Percentiles rank a stretch among this genome's conserved stretches.
phyloP scores from a whole-genome alignment of 2,113 vertebrate genomes.

The Hemiscyllium ocellatum region DNA sequence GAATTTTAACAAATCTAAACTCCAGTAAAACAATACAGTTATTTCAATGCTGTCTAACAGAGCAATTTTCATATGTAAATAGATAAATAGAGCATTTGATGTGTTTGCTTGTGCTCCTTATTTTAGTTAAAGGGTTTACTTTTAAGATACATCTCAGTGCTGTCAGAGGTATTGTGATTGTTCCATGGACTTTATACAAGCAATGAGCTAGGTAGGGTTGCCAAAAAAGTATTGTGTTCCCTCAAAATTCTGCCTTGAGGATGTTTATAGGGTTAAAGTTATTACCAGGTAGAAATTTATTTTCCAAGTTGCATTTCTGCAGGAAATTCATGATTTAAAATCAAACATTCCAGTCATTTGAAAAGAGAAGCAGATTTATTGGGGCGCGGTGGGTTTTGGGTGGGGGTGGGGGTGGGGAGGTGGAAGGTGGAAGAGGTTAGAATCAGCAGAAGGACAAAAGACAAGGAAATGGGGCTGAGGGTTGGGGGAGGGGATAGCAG shows the following conservation, averaged over 20 bases:
- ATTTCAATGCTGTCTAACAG: background rate
- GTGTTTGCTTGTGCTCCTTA: no score
- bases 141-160: background rate
- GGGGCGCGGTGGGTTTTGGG: no score
- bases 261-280: background rate
- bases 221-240: background rate
- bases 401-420: no score
- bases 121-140: background rate
- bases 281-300: background rate
- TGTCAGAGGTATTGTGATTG: background rate
- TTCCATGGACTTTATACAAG: background rate
- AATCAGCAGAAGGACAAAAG: background rate
- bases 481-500: background rate
- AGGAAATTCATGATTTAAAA: background rate
- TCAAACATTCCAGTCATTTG: background rate
- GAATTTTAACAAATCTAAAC: background rate
- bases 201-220: background rate
- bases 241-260: background rate
- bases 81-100: background rate
- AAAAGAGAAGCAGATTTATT: background rate
- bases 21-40: background rate
- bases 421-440: no score
- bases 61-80: background rate
- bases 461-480: conserved; percentile 18
- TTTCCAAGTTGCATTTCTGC: background rate